phyloP scores from a whole-genome alignment of 1,140 invertebrate species.

The Cydia strobilella region DNA sequence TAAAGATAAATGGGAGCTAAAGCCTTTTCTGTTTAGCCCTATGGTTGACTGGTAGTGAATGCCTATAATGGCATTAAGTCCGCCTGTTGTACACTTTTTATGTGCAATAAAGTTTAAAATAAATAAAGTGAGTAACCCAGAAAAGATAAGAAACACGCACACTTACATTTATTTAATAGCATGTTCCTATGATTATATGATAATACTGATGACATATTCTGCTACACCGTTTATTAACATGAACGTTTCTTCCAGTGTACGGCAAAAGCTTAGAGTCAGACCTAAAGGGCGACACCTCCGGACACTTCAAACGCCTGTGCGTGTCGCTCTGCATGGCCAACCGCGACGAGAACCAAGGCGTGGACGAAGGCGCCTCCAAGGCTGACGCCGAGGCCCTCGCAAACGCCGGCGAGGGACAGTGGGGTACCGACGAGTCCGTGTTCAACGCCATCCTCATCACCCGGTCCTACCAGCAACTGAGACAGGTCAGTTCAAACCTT shows the following conservation, averaged over 20 bases:
- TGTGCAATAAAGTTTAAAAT: no score
- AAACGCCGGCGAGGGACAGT: conserved; percentile 88
- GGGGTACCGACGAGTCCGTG: conserved; percentile 93
- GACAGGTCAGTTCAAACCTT: conserved; percentile 73
- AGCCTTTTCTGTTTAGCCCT: no score
- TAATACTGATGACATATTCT: not conserved
- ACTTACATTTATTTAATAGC: not conserved
- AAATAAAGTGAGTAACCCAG: no score
- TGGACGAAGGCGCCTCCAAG: conserved; percentile 84
- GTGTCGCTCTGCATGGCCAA: conserved; percentile 91
- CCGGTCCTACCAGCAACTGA: conserved; percentile 90
- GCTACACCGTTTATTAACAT: not conserved
- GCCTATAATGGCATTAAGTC: no score
- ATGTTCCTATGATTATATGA: not conserved
- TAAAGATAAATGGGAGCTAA: no score
- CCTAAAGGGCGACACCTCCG: conserved; percentile 95
- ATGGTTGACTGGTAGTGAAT: no score
- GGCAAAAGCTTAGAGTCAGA: conserved; percentile 92
- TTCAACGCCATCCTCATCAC: conserved; percentile 92
- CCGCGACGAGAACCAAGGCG: conserved; percentile 88
- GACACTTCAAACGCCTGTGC: conserved; percentile 93
- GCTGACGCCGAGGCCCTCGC: conserved; percentile 87
- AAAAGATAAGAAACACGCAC: no score
- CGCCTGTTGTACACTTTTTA: no score
- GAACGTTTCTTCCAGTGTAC: conserved; percentile 84